phyloP scores from a whole-genome alignment of 2,797 vertebrate species.

The Semaprochilodus insignis region DNA sequence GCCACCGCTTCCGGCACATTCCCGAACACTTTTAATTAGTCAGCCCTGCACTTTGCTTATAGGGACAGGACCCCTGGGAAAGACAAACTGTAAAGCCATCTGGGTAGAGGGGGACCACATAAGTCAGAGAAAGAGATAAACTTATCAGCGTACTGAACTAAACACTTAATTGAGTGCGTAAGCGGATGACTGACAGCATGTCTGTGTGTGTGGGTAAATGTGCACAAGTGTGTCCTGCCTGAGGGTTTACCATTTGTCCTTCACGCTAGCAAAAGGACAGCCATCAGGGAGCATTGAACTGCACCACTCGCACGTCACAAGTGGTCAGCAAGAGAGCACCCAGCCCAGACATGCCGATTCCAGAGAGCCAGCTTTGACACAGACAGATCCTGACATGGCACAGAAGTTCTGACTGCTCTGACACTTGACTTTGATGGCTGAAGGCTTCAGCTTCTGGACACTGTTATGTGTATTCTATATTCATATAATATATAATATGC shows the following conservation, averaged over 20 bases:
- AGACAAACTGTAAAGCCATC: slow-evolving; percentile 44
- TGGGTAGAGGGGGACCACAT: slow-evolving; percentile 17
- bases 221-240: slow-evolving; percentile 3
- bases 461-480: too few species aligned
- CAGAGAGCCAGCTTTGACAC: slow-evolving; percentile 12
- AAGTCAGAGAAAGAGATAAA: slow-evolving; percentile 9
- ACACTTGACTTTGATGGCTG: slow-evolving; percentile 17
- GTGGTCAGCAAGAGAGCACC: background rate
- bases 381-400: slow-evolving; percentile 17
- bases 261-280: slow-evolving; percentile 50
- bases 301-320: slow-evolving; percentile 7
- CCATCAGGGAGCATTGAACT: slow-evolving; percentile 36
- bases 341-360: slow-evolving; percentile 22
- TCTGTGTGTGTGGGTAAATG: slow-evolving; percentile 19
- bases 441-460: background rate
- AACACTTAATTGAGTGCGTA: slow-evolving; percentile 44
- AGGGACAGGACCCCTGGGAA: slow-evolving; percentile 47
- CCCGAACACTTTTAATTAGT: slow-evolving; percentile 51
- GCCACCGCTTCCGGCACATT: slow-evolving; percentile 35
- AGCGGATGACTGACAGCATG: slow-evolving; percentile 20
- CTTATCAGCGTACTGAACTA: slow-evolving; percentile 23
- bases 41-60: slow-evolving; percentile 28
- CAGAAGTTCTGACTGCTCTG: background rate
- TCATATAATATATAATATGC: too few species aligned
- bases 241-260: slow-evolving; percentile 49